Evolutionary conservation across 2,113 vertebrate species (phyloP), one percentile per base, ranked within the genome.

Genomic region (Oreochromis tanganicae): DNA sequence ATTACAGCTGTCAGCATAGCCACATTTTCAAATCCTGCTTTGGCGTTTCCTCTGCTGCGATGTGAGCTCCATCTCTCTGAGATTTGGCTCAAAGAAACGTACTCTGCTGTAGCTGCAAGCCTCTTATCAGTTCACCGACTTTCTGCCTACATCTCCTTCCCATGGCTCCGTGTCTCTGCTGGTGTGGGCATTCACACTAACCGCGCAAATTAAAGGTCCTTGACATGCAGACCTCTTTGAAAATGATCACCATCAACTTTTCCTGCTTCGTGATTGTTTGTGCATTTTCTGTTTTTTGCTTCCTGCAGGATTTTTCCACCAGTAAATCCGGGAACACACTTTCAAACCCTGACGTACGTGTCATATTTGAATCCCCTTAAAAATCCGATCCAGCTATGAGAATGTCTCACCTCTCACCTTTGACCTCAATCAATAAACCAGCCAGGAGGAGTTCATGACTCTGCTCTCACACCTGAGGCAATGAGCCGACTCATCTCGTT

Each of bases 271-370:
- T 10, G 19, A 9, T 4, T 9, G 17, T 52, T 14, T 13, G 4
- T 9, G 36, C 34, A 7, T 9, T 36, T 9, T 36, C 9, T 36
- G 3, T 9, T 38, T 38, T 38, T 38, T 38, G 5, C 43, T 46
- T 41, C 0, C 19, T 68, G 63, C n/a, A 0, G 21, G 13, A 43
- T 46, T 61, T 46, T 73, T 29, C 21, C 68, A 29, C 21, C 14
- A 6, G 24, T 29, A 27, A 75, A 75, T 29, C 24, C 14, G 17
- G 24, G 21, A 75, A 43, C 41, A 48, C 21, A 16, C 5, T 48
- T 27, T 48, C 41, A 29, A 75, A 29, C 21, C 21, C 13, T 29
- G 21, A 17, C 4, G 1, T 27, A 48, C 21, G 5, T 0, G 7
- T 71, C 36, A 43, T 71, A 71, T 16, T 71, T 16, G 66, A 38